Base-by-base conservation (phyloP, 2,797 vertebrate species). In the Gouania willdenowi region DNA sequence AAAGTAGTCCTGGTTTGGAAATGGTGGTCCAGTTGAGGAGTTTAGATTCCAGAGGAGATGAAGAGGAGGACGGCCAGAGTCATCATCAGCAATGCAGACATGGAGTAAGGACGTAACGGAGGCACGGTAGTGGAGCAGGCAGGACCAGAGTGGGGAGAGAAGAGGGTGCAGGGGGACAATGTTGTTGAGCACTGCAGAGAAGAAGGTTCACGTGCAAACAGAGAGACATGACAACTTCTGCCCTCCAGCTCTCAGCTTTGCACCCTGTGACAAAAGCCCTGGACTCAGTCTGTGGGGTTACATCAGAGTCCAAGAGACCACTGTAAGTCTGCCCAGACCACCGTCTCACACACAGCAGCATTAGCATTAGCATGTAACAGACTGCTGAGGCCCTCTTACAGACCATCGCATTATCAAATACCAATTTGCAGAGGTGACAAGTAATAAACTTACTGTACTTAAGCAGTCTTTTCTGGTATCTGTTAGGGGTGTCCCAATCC, bases 1-100 rank as follows among this genome's bases (percentile, higher is more conserved):
- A n/a, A 98, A 98, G 70, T 99, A 99, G 83, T 99, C 97, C 97
- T 98, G 70, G 29, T 54, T 31, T 30, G 10, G 46, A 44, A 29
- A 6, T n/a, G n/a, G n/a, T 40, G 13, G 33, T 31, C 34, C 35
- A 24, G 65, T 45, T 51, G 14, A 42, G 31, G 39, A 43, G 30
- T 30, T 28, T 26, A 46, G 15, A 42, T 32, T 18, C 27, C 17
- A 13, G 30, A 39, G 21, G 38, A 11, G 8, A 28, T 18, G 20
- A 13, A 43, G 27, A 54, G 30, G 23, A 8, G 40, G 11, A 35
- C 5, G 51, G 36, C 18, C 51, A 29, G 25, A 26, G 18, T 38
- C 61, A 37, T 38, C 46, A 37, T 38, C 46, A 11, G 25, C n/a
- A 21, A 45, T 5, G 54, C 24, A 13, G 42, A 6, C 34, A 4